A percentile compares a stretch with the other conserved stretches of the same genome.
phyloP scores from a whole-genome alignment of 2,888 invertebrate species.

The Criorhina ranunculi region DNA sequence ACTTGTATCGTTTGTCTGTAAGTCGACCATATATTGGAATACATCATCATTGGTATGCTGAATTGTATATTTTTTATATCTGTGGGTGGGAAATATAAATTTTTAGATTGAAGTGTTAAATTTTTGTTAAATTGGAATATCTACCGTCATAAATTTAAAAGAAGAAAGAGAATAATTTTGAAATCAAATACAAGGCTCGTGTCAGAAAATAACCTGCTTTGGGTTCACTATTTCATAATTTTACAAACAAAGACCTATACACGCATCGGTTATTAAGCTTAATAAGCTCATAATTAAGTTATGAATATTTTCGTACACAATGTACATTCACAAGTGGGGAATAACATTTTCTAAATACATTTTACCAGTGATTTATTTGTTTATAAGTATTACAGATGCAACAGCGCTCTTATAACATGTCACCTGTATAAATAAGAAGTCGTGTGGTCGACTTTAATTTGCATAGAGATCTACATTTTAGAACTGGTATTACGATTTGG shows the following conservation, averaged over 20 bases:
- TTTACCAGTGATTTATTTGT: no score
- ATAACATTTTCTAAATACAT: no score
- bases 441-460: not conserved
- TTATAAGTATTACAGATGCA: not conserved
- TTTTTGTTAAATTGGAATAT: not conserved
- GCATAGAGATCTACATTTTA: constrained; percentile 8
- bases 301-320: no score
- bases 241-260: no score
- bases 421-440: not conserved
- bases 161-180: not conserved
- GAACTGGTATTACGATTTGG: constrained; percentile 8
- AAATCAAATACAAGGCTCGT: not conserved
- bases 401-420: not conserved
- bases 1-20: constrained; percentile 81
- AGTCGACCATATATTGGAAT: constrained; percentile 82
- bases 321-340: no score
- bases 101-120: constrained; percentile 17
- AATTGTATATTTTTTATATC: constrained; percentile 83
- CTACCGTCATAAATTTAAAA: no score
- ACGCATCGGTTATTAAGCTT: no score
- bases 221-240: no score
- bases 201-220: no score
- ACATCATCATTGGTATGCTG: constrained; percentile 80
- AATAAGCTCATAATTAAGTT: no score
- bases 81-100: constrained; percentile 66